Base-by-base conservation (phyloP, 2,888 invertebrate genomes). In the Marronus borbonicus region DNA sequence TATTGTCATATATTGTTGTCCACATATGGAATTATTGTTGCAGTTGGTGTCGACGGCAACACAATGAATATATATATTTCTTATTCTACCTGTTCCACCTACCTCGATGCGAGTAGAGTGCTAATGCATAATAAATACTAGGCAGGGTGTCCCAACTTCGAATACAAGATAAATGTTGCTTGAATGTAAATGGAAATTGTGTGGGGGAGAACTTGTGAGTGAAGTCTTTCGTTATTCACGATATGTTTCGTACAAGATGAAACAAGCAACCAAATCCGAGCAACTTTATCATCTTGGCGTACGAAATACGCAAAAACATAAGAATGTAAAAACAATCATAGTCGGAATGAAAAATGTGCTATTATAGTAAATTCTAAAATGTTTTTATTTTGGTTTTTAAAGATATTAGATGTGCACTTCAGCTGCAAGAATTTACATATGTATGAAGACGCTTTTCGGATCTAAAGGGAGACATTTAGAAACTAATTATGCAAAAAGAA, bases 61-160 rank as follows among this genome's bases (percentile, higher is more conserved):
- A 80, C 81, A 81, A 81, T 81, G 80, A 80, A 81, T n/a, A n/a
- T n/a, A n/a, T n/a, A n/a, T n/a, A n/a, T 79, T 78, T 81, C 78
- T 78, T 80, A 75, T 72, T 74, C 75, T 74, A 81, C 79, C 78
- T 81, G 79, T 76, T 75, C n/a, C 72, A 69, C 76, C 69, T 69
- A 76, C 76, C 28, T 62, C 58, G 10, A n/a, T 49, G 7, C 31
- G 17, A 58, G 31, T 14, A 58, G 58, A 70, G 72, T 58, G 39
- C 58, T 72, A 72, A 72, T 72, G 44, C 60, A 72, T 72, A 72
- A 60, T 72, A 72, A 72, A 72, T 72, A 72, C 58, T 12, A 44
- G 39, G 60, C 39, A 31, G 31, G 24, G 24, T 52, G 70, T 70
- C 70, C 70, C 70, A 55, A 31, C 31, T 70, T 70, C 70, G 72